These are phyloP conservation scores for Apteryx owenii DNA, from an alignment of 2,113 vertebrate genomes.

Conservation along the genomic window DNA sequence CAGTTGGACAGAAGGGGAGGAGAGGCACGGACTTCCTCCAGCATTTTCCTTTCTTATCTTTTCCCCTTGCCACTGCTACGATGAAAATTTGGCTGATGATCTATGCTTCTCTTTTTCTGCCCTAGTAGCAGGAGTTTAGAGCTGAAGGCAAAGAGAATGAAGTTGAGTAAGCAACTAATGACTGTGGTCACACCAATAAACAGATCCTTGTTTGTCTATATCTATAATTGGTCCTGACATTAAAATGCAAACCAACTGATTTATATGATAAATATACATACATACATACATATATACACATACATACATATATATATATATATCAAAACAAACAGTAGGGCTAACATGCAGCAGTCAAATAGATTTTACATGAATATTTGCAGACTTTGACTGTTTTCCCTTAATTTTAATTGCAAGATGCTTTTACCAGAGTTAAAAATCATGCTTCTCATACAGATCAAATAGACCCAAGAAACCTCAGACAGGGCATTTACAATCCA, in stretches of 20 bases:
- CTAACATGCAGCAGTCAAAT: not conserved
- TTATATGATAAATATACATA: not conserved
- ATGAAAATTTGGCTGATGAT: not conserved
- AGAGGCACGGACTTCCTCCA: not conserved
- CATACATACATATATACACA: not conserved
- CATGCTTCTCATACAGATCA: not conserved
- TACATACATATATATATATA: not conserved
- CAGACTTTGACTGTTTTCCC: not conserved
- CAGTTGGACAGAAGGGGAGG: not conserved
- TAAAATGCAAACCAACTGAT: not conserved
- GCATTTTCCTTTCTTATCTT: not conserved
- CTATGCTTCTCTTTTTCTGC: not conserved
- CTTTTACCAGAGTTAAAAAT: not conserved
- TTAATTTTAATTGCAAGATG: conserved; percentile 22
- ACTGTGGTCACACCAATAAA: not conserved
- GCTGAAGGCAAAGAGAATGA: not conserved
- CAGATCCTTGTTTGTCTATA: not conserved
- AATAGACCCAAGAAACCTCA: not conserved
- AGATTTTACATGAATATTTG: not conserved
- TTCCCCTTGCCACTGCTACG: not conserved
- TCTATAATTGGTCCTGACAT: not conserved
- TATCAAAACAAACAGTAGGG: not conserved
- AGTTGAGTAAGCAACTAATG: not conserved
- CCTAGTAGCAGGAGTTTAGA: not conserved
- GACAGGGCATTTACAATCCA: not conserved